These are phyloP conservation scores for Drosophila anomelani DNA, from an alignment of 2,888 invertebrate species.

Conservation along the genomic window DNA sequence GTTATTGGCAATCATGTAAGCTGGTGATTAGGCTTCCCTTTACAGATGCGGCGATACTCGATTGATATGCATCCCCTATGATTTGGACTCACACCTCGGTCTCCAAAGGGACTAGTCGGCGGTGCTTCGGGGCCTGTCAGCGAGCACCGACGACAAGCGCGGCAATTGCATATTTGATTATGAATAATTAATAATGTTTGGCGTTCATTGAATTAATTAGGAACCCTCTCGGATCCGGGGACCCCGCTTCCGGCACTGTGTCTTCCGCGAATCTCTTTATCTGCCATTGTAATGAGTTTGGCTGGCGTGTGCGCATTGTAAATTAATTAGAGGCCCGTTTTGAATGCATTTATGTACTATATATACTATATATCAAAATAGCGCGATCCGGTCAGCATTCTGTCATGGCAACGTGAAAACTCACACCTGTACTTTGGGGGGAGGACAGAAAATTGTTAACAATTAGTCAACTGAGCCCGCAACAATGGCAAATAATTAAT, in stretches of 20 bases:
- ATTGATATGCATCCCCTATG: conserved; percentile 46
- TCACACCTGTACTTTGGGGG: conserved; percentile 35
- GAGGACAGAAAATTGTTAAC: conserved; percentile 58
- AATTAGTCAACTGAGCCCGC: conserved; percentile 66
- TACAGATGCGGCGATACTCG: conserved; percentile 15
- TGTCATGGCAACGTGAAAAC: conserved; percentile 37
- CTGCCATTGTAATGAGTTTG: conserved; percentile 47
- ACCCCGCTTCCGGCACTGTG: conserved; percentile 6
- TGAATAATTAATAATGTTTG: conserved; percentile 80
- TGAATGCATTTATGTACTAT: conserved; percentile 39
- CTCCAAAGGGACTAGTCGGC: conserved; percentile 15
- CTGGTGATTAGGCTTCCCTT: conserved; percentile 34
- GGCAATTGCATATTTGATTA: conserved; percentile 78
- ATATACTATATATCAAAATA: conserved; percentile 27
- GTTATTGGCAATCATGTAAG: conserved; percentile 31
- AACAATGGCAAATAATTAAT: conserved; percentile 73
- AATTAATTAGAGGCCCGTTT: conserved; percentile 71
- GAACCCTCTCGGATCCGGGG: conserved; percentile 28
- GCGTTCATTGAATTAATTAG: conserved; percentile 78
- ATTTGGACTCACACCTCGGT: conserved; percentile 33
- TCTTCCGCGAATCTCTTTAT: conserved; percentile 28
- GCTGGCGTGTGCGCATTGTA: conserved; percentile 61
- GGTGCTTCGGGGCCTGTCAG: conserved; percentile 44
- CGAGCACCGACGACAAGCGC: conserved; percentile 51
- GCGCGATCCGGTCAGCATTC: conserved; percentile 18